phyloP scores from a whole-genome alignment of 2,797 vertebrate species.

The Crenichthys baileyi region DNA sequence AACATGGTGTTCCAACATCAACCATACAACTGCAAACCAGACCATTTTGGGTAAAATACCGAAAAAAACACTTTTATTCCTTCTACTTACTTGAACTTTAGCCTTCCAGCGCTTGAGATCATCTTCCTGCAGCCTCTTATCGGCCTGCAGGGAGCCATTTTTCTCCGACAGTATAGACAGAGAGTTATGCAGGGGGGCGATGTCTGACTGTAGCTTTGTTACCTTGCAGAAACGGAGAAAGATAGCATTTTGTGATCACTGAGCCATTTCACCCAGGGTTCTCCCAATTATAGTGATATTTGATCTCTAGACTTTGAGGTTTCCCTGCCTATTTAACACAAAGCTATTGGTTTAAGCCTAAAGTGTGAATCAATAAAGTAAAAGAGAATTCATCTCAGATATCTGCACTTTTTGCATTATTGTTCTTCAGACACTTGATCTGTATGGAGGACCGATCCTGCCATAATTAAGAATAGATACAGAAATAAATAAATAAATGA shows the following conservation, averaged over 20 bases:
- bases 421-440: too few species aligned
- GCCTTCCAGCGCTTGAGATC: constrained; percentile 93
- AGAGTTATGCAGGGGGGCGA: constrained; percentile 92
- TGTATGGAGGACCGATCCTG: too few species aligned
- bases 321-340: too few species aligned
- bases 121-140: constrained; percentile 95
- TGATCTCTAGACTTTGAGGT: too few species aligned
- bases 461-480: too few species aligned
- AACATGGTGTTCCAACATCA: background rate
- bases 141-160: constrained; percentile 92
- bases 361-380: too few species aligned
- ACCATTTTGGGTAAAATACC: background rate
- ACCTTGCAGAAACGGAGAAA: constrained; percentile 76
- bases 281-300: too few species aligned
- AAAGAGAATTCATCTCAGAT: too few species aligned
- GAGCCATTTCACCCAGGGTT: background rate
- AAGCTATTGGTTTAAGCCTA: too few species aligned
- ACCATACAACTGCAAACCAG: background rate
- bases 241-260: background rate
- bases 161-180: constrained; percentile 92
- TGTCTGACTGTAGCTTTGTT: constrained; percentile 90
- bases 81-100: constrained; percentile 81
- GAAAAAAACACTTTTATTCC: background rate
- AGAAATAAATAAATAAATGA: too few species aligned
- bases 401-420: too few species aligned